Evolutionary conservation across 2,113 vertebrate genomes (phyloP), one percentile per base, ranked within the genome.

Genomic region (Microcebus jonahi): DNA sequence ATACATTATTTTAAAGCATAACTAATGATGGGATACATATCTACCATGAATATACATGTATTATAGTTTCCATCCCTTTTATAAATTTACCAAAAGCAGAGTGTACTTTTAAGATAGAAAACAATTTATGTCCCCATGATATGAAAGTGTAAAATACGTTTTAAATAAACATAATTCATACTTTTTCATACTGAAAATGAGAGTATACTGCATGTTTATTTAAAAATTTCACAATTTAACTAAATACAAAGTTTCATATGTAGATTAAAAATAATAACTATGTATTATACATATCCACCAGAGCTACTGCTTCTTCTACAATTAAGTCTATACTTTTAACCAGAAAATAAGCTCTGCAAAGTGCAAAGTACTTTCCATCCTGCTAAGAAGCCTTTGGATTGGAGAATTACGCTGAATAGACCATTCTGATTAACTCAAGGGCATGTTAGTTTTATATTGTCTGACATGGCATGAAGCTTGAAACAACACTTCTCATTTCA

Each of bases 401-500:
- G 93, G 55, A 96, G 97, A 98, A 98, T 98, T 98, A 97, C 75
- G 67, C 97, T 97, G 97, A 98, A 98, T 98, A 98, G 98, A 97
- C 97, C 96, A 85, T 94, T 98, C 96, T 98, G 97, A 98, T 98
- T 98, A 98, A 98, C 98, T 98, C 98, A 98, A 98, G 98, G 98
- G 97, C 97, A 96, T 98, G 98, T 97, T 97, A 98, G 97, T 97
- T 98, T 98, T 98, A 97, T 98, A 97, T 98, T 98, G 97, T 98
- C 98, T 98, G 98, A 98, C 98, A 97, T 98, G 96, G 97, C 96
- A 97, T 97, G 97, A 98, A 98, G 98, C 97, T 99, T 98, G 98
- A 98, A 99, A 98, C 98, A 98, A 98, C 97, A 97, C 98, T 98
- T 98, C 98, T 99, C 97, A 97, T 99, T 98, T 98, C 98, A 98